Percentiles rank a stretch among this genome's conserved stretches.
Conservation (phyloP, 2,888 invertebrate genomes). For the Troides aeacus region DNA sequence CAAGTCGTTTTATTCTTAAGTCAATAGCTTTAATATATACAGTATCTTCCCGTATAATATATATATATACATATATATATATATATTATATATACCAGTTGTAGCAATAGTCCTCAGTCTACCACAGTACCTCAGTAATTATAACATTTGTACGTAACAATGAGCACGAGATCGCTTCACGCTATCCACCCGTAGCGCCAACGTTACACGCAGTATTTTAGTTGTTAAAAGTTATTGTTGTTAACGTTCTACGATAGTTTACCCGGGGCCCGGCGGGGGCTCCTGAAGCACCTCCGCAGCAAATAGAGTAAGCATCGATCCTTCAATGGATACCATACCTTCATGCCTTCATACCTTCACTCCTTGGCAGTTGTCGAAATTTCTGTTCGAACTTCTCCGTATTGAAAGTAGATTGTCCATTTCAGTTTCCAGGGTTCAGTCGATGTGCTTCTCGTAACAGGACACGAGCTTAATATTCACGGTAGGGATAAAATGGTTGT, state of each 20-base stretch:
- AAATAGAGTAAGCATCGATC: too few species aligned
- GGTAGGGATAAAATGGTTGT: slow-evolving; percentile 29
- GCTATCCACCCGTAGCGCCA: slow-evolving; percentile 14
- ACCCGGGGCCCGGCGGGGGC: neutral
- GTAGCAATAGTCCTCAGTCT: slow-evolving; percentile 73
- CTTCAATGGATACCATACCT: too few species aligned
- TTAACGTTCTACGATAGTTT: slow-evolving; percentile 29
- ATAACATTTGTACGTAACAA: slow-evolving; percentile 53
- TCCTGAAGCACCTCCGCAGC: too few species aligned
- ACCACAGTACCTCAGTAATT: slow-evolving; percentile 75
- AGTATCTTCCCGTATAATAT: slow-evolving; percentile 74
- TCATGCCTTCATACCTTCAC: too few species aligned
- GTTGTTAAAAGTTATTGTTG: slow-evolving; percentile 34
- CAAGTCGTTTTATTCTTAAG: slow-evolving; percentile 68
- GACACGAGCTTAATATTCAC: slow-evolving; percentile 25
- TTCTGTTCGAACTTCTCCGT: too few species aligned
- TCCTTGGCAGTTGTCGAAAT: too few species aligned
- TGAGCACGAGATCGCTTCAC: slow-evolving; percentile 37
- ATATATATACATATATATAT: slow-evolving; percentile 56
- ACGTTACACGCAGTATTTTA: slow-evolving; percentile 46
- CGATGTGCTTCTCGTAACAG: too few species aligned
- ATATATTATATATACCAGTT: slow-evolving; percentile 54
- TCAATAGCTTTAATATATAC: slow-evolving; percentile 77
- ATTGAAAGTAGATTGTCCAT: too few species aligned
- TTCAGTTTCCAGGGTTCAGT: too few species aligned